phyloP scores from a whole-genome alignment of 2,797 vertebrate species.

The Phrynocephalus guinanensis region DNA sequence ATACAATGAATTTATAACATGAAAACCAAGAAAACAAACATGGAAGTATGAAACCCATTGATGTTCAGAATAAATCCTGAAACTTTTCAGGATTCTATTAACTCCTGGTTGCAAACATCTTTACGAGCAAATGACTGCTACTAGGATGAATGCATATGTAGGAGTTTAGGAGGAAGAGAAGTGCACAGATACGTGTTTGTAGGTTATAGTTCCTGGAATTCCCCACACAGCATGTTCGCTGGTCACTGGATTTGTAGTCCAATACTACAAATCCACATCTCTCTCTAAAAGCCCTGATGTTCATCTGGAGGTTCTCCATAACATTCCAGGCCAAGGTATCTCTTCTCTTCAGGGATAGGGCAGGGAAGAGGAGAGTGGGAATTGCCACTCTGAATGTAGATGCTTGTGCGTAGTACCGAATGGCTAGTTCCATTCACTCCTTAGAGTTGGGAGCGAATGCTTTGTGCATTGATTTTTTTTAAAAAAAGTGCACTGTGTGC shows the following conservation, averaged over 20 bases:
- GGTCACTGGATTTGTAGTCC: too few relatives aligned
- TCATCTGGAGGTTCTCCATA: background rate
- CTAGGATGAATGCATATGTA: background rate
- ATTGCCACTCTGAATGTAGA: background rate
- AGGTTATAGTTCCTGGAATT: too few relatives aligned
- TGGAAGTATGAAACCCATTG: background rate
- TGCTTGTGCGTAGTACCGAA: background rate
- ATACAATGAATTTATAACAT: constrained; percentile 7
- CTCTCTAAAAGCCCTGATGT: background rate
- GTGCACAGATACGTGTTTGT: too few relatives aligned
- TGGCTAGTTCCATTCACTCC: background rate
- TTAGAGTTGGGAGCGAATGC: background rate
- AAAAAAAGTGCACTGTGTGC: background rate
- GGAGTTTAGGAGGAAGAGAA: too few relatives aligned
- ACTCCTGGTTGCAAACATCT: background rate
- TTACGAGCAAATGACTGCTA: background rate
- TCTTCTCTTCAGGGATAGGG: background rate
- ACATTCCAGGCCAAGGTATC: background rate
- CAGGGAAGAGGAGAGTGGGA: background rate
- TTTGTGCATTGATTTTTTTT: background rate
- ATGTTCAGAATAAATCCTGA: background rate
- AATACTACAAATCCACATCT: too few relatives aligned
- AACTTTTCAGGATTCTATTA: background rate
- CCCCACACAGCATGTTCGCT: too few relatives aligned
- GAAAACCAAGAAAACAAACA: constrained; percentile 9